Evolutionary conservation across 2,113 vertebrate genomes (phyloP), one percentile per base, ranked within the genome.

Genomic region (Petromus typicus): DNA sequence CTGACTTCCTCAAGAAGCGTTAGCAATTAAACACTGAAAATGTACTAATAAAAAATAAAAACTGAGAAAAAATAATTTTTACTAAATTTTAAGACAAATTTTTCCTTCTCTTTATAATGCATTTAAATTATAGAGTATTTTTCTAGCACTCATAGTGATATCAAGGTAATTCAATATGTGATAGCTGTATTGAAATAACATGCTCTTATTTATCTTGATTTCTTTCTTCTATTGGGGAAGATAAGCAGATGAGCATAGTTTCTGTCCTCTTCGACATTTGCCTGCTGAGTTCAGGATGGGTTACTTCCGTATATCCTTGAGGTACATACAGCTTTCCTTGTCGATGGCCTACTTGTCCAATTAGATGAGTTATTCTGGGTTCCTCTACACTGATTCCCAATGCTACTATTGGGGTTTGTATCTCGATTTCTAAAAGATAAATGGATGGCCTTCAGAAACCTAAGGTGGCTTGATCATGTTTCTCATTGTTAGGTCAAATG

Each of bases 191-290:
- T 86, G 67, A 91, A 78, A 87, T 87, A 86, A 78, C 83, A 83
- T 67, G 75, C 8, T 18, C 76, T 87, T 61, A 82, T n/a, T 96
- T 76, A 82, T 40, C 48, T 90, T 90, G 73, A 64, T 43, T 67
- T 80, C 75, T 93, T 95, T 71, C 16, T 91, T 25, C 78, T 82
- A 56, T 87, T 93, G 88, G 69, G 87, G 40, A 22, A 82, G 79
- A 17, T 59, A 91, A 93, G 22, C 7, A 61, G 23, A 43, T 27
- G 57, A 76, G 76, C 13, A 87, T 48, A 85, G 85, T 61, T 69
- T 16, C 64, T 75, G 5, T 64, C 32, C 10, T 91, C 51, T 17
- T 83, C 83, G 76, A 20, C 79, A 90, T 51, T 73, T 69, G 69
- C 43, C 34, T 85, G 23, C 30, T 20, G 12, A 43, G 27, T n/a